Conservation (phyloP, 2,113 vertebrate genomes). For the Eublepharis macularius region DNA sequence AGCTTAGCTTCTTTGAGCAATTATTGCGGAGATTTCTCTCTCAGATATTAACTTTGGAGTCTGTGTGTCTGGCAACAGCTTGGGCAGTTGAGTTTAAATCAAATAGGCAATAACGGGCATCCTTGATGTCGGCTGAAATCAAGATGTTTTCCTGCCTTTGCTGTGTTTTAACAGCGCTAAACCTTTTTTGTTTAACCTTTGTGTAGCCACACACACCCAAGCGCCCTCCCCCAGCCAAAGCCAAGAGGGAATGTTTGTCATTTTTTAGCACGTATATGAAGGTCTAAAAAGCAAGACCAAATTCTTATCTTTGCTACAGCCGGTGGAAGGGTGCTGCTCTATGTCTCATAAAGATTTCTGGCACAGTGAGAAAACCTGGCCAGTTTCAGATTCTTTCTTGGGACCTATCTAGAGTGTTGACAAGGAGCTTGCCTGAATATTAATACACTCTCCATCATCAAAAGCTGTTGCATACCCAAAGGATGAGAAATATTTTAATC, state of each 20-base stretch:
- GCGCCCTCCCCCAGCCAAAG: neutral
- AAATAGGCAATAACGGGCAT: conserved; percentile 13
- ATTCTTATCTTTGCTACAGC: conserved; percentile 64
- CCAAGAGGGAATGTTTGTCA: neutral
- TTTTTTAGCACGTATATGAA: conserved; percentile 36
- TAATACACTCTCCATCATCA: conserved; percentile 81
- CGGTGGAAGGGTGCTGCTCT: conserved; percentile 56
- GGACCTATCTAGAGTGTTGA: conserved; percentile 77
- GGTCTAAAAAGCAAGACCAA: conserved; percentile 31
- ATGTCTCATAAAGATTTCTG: conserved; percentile 72
- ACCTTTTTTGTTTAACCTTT: neutral
- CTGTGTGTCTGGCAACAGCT: conserved; percentile 29
- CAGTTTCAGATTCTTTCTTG: conserved; percentile 75
- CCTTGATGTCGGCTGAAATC: conserved; percentile 39
- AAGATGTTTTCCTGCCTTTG: conserved; percentile 18
- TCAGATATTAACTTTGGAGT: neutral
- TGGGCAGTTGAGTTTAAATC: neutral
- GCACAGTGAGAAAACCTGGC: conserved; percentile 74
- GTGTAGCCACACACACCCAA: neutral
- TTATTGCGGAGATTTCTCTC: neutral
- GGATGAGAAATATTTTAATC: conserved; percentile 83
- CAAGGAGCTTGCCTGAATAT: conserved; percentile 79
- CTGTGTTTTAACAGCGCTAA: neutral
- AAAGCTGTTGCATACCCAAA: conserved; percentile 81
- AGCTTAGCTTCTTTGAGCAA: conserved; percentile 14